phyloP scores from a whole-genome alignment of 2,113 vertebrate genomes.

The Panthera uncia region DNA sequence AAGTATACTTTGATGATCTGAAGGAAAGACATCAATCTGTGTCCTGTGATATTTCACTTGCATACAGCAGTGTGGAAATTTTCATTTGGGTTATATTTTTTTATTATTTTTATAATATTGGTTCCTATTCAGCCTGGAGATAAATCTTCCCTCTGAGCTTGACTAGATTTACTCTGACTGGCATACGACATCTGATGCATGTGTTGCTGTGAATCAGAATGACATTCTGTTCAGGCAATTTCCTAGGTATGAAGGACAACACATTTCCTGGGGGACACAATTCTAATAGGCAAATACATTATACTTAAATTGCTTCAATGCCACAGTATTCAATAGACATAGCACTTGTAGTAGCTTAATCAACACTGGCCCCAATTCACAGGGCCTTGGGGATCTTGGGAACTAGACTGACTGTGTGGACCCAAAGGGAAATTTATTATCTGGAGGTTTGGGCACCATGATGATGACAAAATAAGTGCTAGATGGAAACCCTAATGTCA shows the following conservation, averaged over 20 bases:
- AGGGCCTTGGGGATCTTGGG: background rate
- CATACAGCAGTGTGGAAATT: background rate
- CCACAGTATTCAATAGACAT: background rate
- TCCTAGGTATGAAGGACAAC: constrained; percentile 28
- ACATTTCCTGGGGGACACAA: background rate
- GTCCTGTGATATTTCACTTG: background rate
- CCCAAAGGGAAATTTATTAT: background rate
- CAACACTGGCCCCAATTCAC: background rate
- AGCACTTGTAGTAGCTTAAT: background rate
- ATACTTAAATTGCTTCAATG: background rate
- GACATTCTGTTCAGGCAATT: constrained; percentile 27
- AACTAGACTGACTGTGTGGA: background rate
- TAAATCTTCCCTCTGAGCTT: constrained; percentile 21
- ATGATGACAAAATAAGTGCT: background rate
- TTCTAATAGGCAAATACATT: constrained; percentile 9
- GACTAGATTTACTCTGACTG: background rate
- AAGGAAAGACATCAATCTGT: constrained; percentile 10
- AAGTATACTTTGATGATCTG: constrained; percentile 10
- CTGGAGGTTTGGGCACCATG: background rate
- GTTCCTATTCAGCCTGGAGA: constrained; percentile 14
- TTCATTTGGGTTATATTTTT: background rate
- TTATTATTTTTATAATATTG: constrained; percentile 21
- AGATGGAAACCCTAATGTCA: background rate
- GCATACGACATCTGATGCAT: background rate
- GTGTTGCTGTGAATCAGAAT: constrained; percentile 13